Base-by-base conservation (phyloP, 1,140 invertebrate species). In the Pseudomyrmex concolor region DNA sequence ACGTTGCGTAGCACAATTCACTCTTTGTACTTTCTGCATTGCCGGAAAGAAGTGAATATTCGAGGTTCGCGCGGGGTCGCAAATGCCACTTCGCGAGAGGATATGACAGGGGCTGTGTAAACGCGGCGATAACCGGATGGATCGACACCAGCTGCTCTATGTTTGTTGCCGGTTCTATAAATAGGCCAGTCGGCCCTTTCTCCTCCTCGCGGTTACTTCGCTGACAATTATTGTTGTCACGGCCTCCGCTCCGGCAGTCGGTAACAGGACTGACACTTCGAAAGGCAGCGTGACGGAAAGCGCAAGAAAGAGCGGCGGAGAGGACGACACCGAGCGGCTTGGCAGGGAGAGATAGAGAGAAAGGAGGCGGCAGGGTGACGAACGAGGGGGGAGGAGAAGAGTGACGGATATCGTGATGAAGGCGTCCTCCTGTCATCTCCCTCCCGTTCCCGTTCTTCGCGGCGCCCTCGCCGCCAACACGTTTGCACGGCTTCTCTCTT, bases 171-270 rank as follows among this genome's bases (percentile, higher is more conserved):
- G 86, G 76, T 84, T 89, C 90, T 90, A 91, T 90, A 93, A 93
- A 94, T 94, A 94, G 91, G 89, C 86, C 68, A 82, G 74, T 55
- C 62, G 48, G 54, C 72, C 74, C 81, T 82, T 81, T 83, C 68
- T 85, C 87, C 76, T 77, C 81, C 67, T 84, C 72, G 85, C 76
- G 63, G 90, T 91, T 92, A 89, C 91, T 91, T 92, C 88, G 88
- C 90, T 92, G 92, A 93, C 93, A 93, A 94, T 94, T 94, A 94
- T 94, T 93, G 92, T 93, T 92, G 93, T 92, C 91, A 92, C 90
- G 89, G 89, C 77, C 86, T 82, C 85, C 72, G 88, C 86, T 85
- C 89, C 88, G 86, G 89, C 91, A 90, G 89, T 91, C 90, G 86
- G 90, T 90, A 91, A 91, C 90, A 90, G 87, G 89, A 91, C 88